Evolutionary conservation across 2,888 invertebrate species (phyloP).

Genomic region (Apodemia mormo): DNA sequence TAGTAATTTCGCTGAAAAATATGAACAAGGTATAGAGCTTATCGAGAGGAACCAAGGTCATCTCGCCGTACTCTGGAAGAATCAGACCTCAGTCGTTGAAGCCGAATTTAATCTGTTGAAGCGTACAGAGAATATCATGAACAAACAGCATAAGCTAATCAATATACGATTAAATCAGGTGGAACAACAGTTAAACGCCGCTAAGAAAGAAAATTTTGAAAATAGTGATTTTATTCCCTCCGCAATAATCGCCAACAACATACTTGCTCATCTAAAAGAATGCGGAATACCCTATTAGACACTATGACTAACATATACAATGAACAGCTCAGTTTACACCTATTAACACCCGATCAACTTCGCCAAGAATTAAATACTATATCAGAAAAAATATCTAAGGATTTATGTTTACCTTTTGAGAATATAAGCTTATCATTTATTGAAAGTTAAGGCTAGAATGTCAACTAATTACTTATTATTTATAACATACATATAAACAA

Average conservation of each 20-base stretch:
- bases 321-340: conserved; percentile 22
- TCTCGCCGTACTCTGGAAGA: conserved; percentile 26
- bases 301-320: conserved; percentile 24
- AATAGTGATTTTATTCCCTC: conserved; percentile 13
- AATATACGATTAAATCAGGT: conserved; percentile 11
- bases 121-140: conserved; percentile 17
- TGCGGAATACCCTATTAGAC: conserved; percentile 20
- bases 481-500: neutral
- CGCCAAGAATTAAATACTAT: conserved; percentile 13
- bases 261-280: conserved; percentile 22
- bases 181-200: neutral
- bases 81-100: conserved; percentile 37
- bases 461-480: too few species aligned
- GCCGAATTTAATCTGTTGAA: conserved; percentile 32
- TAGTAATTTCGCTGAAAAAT: conserved; percentile 35
- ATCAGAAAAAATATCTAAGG: too few species aligned
- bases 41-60: conserved; percentile 18
- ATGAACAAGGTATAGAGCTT: conserved; percentile 29
- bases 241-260: conserved; percentile 21
- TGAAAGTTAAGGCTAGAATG: too few species aligned
- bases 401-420: too few species aligned
- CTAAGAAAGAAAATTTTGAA: conserved; percentile 1
- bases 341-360: too few species aligned
- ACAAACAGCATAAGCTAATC: conserved; percentile 18
- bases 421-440: too few species aligned